Percentiles rank a stretch among this genome's conserved stretches.
phyloP scores from a whole-genome alignment of 2,797 vertebrate genomes.

The Chiroxiphia lanceolata region DNA sequence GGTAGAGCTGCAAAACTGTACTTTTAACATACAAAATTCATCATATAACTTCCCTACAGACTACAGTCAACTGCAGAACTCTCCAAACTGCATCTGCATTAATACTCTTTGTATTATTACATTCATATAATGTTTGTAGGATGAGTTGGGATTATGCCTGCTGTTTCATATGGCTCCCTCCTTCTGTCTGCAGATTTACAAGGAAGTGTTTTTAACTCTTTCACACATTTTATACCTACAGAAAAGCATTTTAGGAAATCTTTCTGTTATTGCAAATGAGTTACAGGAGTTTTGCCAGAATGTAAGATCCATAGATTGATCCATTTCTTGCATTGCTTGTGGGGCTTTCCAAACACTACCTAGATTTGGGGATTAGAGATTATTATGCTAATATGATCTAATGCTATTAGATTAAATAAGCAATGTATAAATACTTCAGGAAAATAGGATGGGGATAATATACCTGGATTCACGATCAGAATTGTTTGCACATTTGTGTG shows the following conservation, averaged over 20 bases:
- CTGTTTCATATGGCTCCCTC: neutral
- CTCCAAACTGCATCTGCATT: neutral
- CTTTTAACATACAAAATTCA: neutral
- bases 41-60: neutral
- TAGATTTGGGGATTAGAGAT: neutral
- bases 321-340: neutral
- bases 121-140: neutral
- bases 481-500: neutral
- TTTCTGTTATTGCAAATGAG: neutral
- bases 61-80: neutral
- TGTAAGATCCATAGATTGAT: neutral
- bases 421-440: neutral
- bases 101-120: neutral
- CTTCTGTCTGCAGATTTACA: neutral
- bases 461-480: neutral
- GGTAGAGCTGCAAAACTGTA: neutral
- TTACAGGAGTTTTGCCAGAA: neutral
- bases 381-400: neutral
- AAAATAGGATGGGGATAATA: neutral
- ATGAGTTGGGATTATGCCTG: neutral
- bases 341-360: neutral
- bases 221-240: neutral
- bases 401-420: neutral
- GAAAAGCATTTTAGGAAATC: neutral
- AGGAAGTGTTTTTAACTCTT: neutral